Conservation (phyloP, 2,797 vertebrate species). For the Chlorospingus flavigularis region DNA sequence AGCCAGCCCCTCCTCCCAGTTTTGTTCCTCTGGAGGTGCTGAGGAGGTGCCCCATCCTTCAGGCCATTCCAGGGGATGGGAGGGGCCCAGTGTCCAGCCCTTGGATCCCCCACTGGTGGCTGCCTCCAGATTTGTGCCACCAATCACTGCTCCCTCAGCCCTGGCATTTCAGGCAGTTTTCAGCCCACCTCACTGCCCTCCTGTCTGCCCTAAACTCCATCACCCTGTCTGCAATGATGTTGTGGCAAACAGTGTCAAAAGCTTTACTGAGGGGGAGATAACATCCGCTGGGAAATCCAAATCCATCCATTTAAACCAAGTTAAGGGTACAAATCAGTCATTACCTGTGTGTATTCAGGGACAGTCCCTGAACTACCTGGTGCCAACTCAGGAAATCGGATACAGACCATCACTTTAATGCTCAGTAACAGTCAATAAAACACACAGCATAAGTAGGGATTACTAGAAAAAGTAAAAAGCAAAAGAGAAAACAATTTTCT, state of each 20-base stretch:
- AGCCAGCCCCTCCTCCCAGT: neutral
- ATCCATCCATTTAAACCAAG: neutral
- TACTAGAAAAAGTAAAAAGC: neutral
- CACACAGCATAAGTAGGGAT: neutral
- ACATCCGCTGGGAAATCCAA: neutral
- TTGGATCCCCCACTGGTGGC: neutral
- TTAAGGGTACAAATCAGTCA: neutral
- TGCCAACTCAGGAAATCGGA: neutral
- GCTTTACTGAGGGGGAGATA: neutral
- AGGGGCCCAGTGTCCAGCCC: neutral
- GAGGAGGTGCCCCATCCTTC: neutral
- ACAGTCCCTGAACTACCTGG: neutral
- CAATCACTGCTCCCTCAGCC: neutral
- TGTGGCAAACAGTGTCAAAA: neutral
- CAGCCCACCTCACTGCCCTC: neutral
- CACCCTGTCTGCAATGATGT: neutral
- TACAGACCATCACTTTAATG: neutral
- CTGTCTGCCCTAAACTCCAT: neutral
- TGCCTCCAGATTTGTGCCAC: neutral
- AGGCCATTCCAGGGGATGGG: neutral
- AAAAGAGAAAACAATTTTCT: neutral
- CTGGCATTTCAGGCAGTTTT: neutral
- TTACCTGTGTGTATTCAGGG: neutral
- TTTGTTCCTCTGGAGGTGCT: neutral
- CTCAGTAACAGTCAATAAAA: neutral